Percentiles rank a stretch among this genome's conserved stretches.
phyloP scores from a whole-genome alignment of 2,888 invertebrate genomes.

The Nomada ferruginata region DNA sequence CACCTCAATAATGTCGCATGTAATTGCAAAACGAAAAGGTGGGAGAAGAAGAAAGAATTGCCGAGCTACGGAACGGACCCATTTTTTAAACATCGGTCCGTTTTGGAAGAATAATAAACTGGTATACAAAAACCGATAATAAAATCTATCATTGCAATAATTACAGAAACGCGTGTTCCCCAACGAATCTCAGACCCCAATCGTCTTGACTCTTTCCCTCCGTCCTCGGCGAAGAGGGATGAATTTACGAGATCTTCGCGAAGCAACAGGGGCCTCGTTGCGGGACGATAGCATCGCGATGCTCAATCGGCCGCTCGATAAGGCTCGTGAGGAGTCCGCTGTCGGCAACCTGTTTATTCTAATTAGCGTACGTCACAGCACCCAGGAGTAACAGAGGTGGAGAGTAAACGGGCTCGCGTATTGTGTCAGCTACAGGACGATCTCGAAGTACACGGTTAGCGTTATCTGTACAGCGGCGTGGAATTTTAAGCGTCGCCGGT shows the following conservation, averaged over 20 bases:
- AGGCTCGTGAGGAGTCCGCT: constrained; percentile 57
- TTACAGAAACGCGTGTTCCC: constrained; percentile 58
- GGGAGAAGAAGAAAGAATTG: background rate
- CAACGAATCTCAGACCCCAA: constrained; percentile 21
- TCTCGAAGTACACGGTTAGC: constrained; percentile 12
- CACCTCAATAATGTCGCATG: constrained; percentile 27
- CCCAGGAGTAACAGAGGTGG: background rate
- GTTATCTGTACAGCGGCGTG: constrained; percentile 39
- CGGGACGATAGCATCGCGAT: constrained; percentile 68
- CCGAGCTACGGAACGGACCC: background rate
- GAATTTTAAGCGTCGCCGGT: constrained; percentile 39
- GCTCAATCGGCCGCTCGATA: constrained; percentile 69
- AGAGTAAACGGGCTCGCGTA: constrained; percentile 22
- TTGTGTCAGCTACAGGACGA: constrained; percentile 35
- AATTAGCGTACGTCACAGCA: constrained; percentile 65
- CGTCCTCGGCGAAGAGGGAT: constrained; percentile 44
- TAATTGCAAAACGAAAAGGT: too few species aligned
- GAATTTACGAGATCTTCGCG: constrained; percentile 69
- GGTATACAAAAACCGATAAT: background rate
- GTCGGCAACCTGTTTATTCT: constrained; percentile 77
- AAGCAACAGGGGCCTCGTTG: constrained; percentile 57
- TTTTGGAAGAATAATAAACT: background rate
- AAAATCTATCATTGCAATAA: too few species aligned
- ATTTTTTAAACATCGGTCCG: constrained; percentile 37
- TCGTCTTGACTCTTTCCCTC: constrained; percentile 13